Evolutionary conservation across 2,888 invertebrate species (phyloP), one percentile per base, ranked within the genome.

Genomic region (Meta bourneti): DNA sequence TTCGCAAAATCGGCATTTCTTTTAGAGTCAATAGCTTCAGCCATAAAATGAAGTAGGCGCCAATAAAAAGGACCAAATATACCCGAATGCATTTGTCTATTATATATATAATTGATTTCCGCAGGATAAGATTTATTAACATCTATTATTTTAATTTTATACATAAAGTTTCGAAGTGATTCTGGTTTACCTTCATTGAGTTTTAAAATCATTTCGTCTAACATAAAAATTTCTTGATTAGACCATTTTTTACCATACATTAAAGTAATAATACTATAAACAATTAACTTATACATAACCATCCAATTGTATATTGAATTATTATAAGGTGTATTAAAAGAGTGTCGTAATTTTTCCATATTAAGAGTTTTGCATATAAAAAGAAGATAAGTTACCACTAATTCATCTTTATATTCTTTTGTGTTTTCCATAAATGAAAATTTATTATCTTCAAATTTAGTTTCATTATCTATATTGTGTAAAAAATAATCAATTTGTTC

Each of bases 401-500:
- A 13, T 20, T 83, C 83, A 51, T 83, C 74, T 72, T 83, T 83
- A 34, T 52, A 83, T 34, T 52, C 52, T 70, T n/a, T 13, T 4
- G 81, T 16, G 72, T 83, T 48, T 52, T 77, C 51, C 1, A 77
- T 49, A 77, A 19, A 72, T 72, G 52, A 20, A 83, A 83, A 20
- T 19, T 72, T 72, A 52, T 51, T 13, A 83, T 20, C 9, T 20
- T 83, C 20, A 20, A 74, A 11, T 5, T 11, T 2, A 8, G 4
- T 9, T n/a, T 19, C 13, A 19, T n/a, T 19, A 51, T 83, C 13
- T 9, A 72, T 52, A 71, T 81, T 72, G 52, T 72, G 8, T 1
- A 71, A 16, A 74, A 34, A 19, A 72, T 71, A 83, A 34, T 83
- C 72, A 72, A 83, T 83, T 52, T 83, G 83, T 20, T 83, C 83